Evolutionary conservation across 64 coral and sea anemone species (phyloP).

Genomic region (Acropora yongei): DNA sequence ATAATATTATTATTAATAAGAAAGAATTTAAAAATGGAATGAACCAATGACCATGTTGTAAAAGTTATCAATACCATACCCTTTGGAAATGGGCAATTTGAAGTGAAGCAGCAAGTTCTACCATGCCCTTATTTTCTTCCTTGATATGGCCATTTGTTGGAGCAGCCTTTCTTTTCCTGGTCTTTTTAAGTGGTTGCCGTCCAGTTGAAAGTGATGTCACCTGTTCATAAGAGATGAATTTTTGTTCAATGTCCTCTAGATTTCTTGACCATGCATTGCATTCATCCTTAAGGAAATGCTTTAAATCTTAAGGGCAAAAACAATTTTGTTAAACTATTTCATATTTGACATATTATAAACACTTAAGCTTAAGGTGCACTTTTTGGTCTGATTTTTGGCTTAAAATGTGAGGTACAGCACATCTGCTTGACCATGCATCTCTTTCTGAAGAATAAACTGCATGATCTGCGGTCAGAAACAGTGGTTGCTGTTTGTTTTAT

Average conservation of each 20-base stretch:
- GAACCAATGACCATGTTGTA: too few relatives aligned
- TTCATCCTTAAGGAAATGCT: constrained; percentile 1
- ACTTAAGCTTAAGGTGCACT: too few relatives aligned
- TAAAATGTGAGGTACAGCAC: too few relatives aligned
- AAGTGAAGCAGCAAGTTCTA: not conserved
- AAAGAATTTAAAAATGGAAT: too few relatives aligned
- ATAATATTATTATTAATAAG: too few relatives aligned
- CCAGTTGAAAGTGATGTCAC: not conserved
- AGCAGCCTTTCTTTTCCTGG: not conserved
- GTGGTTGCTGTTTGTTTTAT: too few relatives aligned
- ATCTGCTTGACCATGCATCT: too few relatives aligned
- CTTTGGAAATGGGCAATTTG: not conserved
- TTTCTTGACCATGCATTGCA: not conserved
- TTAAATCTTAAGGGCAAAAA: not conserved
- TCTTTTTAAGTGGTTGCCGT: not conserved
- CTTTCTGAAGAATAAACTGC: too few relatives aligned
- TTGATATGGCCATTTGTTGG: not conserved
- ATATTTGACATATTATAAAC: too few relatives aligned
- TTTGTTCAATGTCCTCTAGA: constrained; percentile 3
- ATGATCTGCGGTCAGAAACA: too few relatives aligned
- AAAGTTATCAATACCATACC: not conserved
- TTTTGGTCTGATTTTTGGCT: too few relatives aligned
- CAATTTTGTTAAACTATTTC: too few relatives aligned
- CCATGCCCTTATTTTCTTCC: not conserved
- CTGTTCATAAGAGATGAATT: not conserved